Base-by-base conservation (phyloP, 92 coral and sea anemone genomes). In the Parazoanthus darwini region DNA sequence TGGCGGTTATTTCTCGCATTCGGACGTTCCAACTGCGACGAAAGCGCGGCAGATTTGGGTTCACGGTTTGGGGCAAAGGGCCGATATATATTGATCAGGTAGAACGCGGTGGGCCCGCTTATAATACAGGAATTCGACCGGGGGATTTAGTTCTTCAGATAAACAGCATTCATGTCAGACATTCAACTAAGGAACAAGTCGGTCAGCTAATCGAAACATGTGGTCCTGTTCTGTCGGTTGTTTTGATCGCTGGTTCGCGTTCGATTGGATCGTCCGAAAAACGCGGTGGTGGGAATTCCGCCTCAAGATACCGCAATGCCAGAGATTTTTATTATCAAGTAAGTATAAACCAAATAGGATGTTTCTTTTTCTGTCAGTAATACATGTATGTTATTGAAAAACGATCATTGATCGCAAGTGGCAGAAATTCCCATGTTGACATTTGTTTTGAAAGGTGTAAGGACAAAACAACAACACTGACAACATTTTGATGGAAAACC, bases 1-100 rank as follows among this genome's bases (percentile, higher is more conserved):
- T 97, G 37, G 98, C 97, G 2, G 99, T 97, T 3, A 97, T 97
- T 82, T 97, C 99, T 18, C 96, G 99, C n/a, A 97, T 97, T 79
- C 93, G 99, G 87, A 97, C 94, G 77, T 95, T 95, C 42, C 92
- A 94, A 67, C 92, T 97, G 9, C 98, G 99, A 8, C 92, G 99
- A 73, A 82, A 94, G 73, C 88, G 98, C 74, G 98, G 99, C 35
- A 85, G 94, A 0, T 97, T 97, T 82, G 99, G 99, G 1, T 95
- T 97, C 83, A 91, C 93, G 1, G 96, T 97, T 70, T 98, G 98
- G 75, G 99, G 99, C 71, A 91, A 88, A 80, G 99, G 99, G 13
- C 99, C 99, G 18, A 98, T 97, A 26, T 95, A 91, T 82, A 94
- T 97, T 56, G 90, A 93, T 33, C 94, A 95, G 15, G 90, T 97